These are phyloP conservation scores for Oreortyx pictus DNA, from an alignment of 2,797 vertebrate species.

Conservation along the genomic window DNA sequence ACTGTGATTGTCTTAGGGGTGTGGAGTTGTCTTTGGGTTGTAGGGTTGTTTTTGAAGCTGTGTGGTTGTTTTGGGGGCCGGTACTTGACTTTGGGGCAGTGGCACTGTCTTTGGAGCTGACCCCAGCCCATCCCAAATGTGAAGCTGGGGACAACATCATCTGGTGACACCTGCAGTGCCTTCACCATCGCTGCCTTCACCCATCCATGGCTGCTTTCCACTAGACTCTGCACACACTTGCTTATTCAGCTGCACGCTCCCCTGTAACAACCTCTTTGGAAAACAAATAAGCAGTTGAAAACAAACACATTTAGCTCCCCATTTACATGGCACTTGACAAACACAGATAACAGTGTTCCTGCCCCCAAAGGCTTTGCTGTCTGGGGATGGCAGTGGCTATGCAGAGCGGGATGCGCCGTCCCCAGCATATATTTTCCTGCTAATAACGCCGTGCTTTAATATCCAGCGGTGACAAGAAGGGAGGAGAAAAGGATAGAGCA, in stretches of 20 bases:
- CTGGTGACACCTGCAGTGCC: neutral
- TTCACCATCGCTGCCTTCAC: neutral
- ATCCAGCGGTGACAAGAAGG: constrained; percentile 26
- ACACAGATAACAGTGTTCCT: constrained; percentile 22
- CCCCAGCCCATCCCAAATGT: neutral
- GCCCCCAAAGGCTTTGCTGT: neutral
- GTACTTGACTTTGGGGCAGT: no score
- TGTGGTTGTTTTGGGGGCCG: neutral
- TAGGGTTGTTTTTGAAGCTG: neutral
- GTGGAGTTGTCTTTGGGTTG: no score
- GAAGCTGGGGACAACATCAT: neutral
- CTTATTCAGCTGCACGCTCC: constrained; percentile 6
- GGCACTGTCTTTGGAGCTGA: neutral
- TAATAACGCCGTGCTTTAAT: constrained; percentile 29
- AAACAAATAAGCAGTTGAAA: constrained; percentile 52
- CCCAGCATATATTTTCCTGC: neutral
- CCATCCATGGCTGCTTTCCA: neutral
- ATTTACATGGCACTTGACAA: constrained; percentile 58
- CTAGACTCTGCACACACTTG: neutral
- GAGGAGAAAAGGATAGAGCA: constrained; percentile 69
- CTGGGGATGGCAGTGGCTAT: neutral
- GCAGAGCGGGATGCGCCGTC: neutral
- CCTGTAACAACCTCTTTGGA: constrained; percentile 34
- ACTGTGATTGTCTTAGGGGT: no score
- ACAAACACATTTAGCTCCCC: constrained; percentile 53